Base-by-base conservation (phyloP, 2,888 invertebrate genomes). In the Oxytorus armatus region DNA sequence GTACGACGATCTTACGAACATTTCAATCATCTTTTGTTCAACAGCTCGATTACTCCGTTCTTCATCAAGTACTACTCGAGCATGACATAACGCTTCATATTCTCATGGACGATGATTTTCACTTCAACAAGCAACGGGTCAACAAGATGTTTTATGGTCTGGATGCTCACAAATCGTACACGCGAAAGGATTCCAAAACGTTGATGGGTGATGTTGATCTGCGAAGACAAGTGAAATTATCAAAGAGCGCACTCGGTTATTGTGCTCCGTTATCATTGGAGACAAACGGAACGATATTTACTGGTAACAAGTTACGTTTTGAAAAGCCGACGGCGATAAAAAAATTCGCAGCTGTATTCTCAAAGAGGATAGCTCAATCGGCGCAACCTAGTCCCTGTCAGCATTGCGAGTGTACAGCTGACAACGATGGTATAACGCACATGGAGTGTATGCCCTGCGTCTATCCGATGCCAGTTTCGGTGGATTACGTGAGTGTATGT, bases 201-300 rank as follows among this genome's bases (percentile, higher is more conserved):
- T 90, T 96, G 21, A 93, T 92, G 25, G 97, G 97, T 0, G 97
- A 97, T 91, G 90, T 92, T 0, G 95, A 94, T 51, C 92, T 97
- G 5, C 93, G 96, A 80, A 94, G 95, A 79, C 96, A 96, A 90
- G 95, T 96, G 21, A 95, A 94, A 77, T 92, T 96, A 80, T 96
- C 97, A 0, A 97, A 97, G 89, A 94, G 94, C 77, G 94, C 94
- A 77, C 92, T 97, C 25, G 97, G 97, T 16, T 94, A 96, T 55
- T 98, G 98, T 89, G 95, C 95, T 0, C 96, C 97, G 0, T 92
- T 98, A 18, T 96, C 97, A 0, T 90, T 97, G 85, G 97, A 97
- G 91, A 97, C 97, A 1, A 97, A 97, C 87, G 98, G 97, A 94
- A 93, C 95, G 0, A 92, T 96, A 72, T 96, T 96, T 87, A 94